phyloP scores from a whole-genome alignment of 2,113 vertebrate genomes.

The Dendropsophus ebraccatus region DNA sequence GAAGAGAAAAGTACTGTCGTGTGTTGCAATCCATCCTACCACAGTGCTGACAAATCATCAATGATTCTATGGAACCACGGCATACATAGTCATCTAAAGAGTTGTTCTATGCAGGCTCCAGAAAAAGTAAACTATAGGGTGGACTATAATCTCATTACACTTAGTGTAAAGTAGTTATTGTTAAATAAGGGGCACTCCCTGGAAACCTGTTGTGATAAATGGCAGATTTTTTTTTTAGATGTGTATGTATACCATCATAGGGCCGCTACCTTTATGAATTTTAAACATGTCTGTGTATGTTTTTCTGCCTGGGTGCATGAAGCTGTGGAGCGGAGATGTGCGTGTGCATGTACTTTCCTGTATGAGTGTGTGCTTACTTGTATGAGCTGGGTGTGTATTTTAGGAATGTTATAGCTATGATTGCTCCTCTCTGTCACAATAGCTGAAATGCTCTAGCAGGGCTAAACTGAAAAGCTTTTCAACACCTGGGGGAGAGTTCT shows the following conservation, averaged over 20 bases:
- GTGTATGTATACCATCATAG: background rate
- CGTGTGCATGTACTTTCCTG: conserved; percentile 48
- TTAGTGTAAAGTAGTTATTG: background rate
- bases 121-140: background rate
- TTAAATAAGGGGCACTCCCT: background rate
- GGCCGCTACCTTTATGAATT: background rate
- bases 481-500: conserved; percentile 51
- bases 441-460: conserved; percentile 55
- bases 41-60: background rate
- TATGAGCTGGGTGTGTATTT: conserved; percentile 55
- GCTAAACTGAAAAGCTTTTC: conserved; percentile 58
- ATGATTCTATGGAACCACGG: background rate
- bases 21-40: background rate
- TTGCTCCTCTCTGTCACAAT: conserved; percentile 55
- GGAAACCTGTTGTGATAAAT: background rate
- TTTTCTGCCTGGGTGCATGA: background rate
- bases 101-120: background rate
- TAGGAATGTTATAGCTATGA: conserved; percentile 51
- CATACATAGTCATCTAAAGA: background rate
- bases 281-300: conserved; percentile 26
- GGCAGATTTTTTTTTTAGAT: background rate
- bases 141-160: background rate
- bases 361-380: conserved; percentile 47
- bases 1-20: too few species aligned
- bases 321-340: conserved; percentile 9